Percentiles rank a stretch among this genome's conserved stretches.
Conservation (phyloP, 2,797 vertebrate species). For the Champsocephalus gunnari region DNA sequence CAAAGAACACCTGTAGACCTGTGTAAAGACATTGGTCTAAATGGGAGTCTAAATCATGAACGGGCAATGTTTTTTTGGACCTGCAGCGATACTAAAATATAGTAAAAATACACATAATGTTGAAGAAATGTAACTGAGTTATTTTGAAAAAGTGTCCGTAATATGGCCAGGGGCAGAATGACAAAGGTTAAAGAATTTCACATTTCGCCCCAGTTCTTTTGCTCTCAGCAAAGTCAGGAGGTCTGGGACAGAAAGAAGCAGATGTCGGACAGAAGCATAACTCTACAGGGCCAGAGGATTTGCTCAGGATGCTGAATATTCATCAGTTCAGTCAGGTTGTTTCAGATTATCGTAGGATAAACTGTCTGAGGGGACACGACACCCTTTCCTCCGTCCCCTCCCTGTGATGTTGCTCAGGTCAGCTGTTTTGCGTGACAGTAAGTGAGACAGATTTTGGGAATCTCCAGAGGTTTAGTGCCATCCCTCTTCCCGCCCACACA, state of each 20-base stretch:
- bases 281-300: constrained; percentile 44
- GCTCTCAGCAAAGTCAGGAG: constrained; percentile 8
- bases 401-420: not conserved
- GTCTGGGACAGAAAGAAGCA: not conserved
- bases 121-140: not conserved
- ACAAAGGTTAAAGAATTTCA: not conserved
- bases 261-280: constrained; percentile 23
- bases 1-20: constrained; percentile 2
- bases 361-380: constrained; percentile 1
- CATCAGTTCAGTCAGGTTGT: constrained; percentile 18
- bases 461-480: constrained; percentile 70
- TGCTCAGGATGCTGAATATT: constrained; percentile 15
- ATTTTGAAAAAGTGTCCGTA: too few relatives aligned
- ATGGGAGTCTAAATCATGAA: not conserved
- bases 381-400: constrained; percentile 1
- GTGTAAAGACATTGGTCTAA: not conserved
- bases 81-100: not conserved
- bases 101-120: not conserved
- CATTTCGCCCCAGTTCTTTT: constrained; percentile 28
- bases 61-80: not conserved
- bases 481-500: constrained; percentile 38
- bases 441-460: constrained; percentile 46
- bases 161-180: not conserved
- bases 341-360: constrained; percentile 49
- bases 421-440: constrained; percentile 42